Evolutionary conservation across 37 sponge, comb jelly and placozoan species (phyloP), one percentile per base, ranked within the genome.

Genomic region (Dysidea cf. avara): DNA sequence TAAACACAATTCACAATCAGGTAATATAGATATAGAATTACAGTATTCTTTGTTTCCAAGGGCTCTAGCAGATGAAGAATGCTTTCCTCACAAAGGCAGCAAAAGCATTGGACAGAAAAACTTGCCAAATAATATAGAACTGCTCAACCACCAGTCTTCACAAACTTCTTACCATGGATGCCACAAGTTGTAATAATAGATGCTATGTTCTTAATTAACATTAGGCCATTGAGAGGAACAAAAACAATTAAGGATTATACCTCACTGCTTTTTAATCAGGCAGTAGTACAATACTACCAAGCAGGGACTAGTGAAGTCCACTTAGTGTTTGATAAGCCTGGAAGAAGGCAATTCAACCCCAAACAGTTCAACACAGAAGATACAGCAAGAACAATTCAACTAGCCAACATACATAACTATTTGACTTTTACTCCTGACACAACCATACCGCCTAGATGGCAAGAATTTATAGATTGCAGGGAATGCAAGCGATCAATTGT

Each of bases 161-260:
- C 4, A 24, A 39, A 39, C 28, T 6, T 6, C 2, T 25, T 65
- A 14, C 56, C 61, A 2, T 77, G 78, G 78, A 12, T 66, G 17
- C 61, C 69, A 59, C 37, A 36, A 34, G 9, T 58, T 7, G 36
- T 21, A 3, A 69, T 79, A n/a, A n/a, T n/a, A n/a, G n/a, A n/a
- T n/a, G n/a, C n/a, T n/a, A n/a, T n/a, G n/a, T n/a, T n/a, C n/a
- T 7, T 79, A 35, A 69, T 79, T 7, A 79, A 79, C 33, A 79
- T 52, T 7, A 69, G 43, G 11, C 80, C 80, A 38, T 56, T 72
- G 70, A 58, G 64, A 14, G 29, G 18, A 12, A 53, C 49, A 31
- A 6, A 36, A 57, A 49, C n/a, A 2, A 40, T 79, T 33, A 29
- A 3, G 3, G 71, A 69, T 22, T 79, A 79, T 58, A 61, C 52